Evolutionary conservation across 2,113 vertebrate genomes (phyloP).

Genomic region (Microtus pennsylvanicus): DNA sequence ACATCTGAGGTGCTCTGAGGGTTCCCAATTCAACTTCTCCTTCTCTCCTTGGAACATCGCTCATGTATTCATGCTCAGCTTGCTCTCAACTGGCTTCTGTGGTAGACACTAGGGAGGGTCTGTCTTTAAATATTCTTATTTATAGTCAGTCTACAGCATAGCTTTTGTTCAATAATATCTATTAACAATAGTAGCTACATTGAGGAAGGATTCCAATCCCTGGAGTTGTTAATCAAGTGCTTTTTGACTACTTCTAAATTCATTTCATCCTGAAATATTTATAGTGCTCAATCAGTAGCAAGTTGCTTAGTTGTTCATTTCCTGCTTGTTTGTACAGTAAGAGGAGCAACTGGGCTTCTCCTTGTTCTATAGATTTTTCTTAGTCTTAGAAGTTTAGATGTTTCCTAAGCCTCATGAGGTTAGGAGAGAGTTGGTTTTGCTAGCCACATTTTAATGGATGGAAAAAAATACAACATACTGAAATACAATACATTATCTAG

Average conservation of each 20-base stretch:
- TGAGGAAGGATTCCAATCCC: slow-evolving; percentile 49
- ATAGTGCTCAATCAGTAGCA: slow-evolving; percentile 20
- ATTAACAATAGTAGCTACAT: slow-evolving; percentile 45
- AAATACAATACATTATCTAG: slow-evolving; percentile 7
- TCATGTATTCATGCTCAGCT: slow-evolving; percentile 14
- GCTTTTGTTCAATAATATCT: slow-evolving; percentile 42
- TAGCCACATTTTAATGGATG: slow-evolving; percentile 11
- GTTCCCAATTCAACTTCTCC: neutral
- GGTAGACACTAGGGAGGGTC: slow-evolving; percentile 4
- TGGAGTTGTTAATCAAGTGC: slow-evolving; percentile 45
- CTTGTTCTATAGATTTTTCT: slow-evolving; percentile 47
- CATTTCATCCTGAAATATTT: slow-evolving; percentile 61
- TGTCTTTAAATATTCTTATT: slow-evolving; percentile 53
- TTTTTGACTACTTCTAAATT: slow-evolving; percentile 63
- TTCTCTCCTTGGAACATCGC: neutral
- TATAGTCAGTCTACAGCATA: neutral
- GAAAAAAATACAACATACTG: neutral
- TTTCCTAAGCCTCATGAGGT: slow-evolving; percentile 23
- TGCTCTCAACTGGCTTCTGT: slow-evolving; percentile 10
- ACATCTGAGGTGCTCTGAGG: neutral
- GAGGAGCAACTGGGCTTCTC: neutral
- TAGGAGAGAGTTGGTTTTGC: neutral
- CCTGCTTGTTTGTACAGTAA: slow-evolving; percentile 1
- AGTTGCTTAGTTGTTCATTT: slow-evolving; percentile 44
- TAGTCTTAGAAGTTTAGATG: neutral